Conservation (phyloP, 2,113 vertebrate genomes). For the Sander lucioperca region DNA sequence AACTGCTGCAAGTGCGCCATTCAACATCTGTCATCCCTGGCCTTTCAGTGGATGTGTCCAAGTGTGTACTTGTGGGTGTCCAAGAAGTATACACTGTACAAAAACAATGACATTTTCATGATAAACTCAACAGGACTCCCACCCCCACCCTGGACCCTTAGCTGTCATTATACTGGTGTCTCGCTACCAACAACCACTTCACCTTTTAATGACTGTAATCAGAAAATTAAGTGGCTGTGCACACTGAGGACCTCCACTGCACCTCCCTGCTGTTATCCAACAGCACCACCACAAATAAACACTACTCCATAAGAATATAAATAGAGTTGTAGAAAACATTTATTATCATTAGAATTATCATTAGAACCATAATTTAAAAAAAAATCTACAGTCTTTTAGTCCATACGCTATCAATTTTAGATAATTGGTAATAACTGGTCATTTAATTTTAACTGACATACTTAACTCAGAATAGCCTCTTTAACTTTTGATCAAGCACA, state of each 20-base stretch:
- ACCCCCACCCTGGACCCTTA: neutral
- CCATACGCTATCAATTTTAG: neutral
- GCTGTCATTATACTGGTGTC: constrained; percentile 12
- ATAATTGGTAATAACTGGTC: neutral
- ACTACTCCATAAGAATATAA: neutral
- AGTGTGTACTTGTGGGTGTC: constrained; percentile 5
- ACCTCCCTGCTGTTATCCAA: neutral
- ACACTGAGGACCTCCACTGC: neutral
- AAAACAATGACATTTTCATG: constrained; percentile 25
- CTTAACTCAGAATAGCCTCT: neutral
- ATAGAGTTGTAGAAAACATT: neutral
- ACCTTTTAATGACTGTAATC: constrained; percentile 47
- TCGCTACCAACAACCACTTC: constrained; percentile 28
- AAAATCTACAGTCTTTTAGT: neutral
- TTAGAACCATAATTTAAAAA: neutral
- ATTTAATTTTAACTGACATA: neutral
- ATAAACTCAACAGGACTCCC: neutral
- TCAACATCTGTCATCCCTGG: constrained; percentile 31
- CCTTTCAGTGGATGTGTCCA: constrained; percentile 13
- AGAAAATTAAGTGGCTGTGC: constrained; percentile 35
- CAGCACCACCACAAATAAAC: neutral
- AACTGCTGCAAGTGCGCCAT: neutral
- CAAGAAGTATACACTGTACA: constrained; percentile 1
- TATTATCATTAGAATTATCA: neutral
- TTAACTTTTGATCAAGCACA: neutral